Conservation (phyloP, 2,888 invertebrate genomes). For the Sinodicranocentrus sp. region DNA sequence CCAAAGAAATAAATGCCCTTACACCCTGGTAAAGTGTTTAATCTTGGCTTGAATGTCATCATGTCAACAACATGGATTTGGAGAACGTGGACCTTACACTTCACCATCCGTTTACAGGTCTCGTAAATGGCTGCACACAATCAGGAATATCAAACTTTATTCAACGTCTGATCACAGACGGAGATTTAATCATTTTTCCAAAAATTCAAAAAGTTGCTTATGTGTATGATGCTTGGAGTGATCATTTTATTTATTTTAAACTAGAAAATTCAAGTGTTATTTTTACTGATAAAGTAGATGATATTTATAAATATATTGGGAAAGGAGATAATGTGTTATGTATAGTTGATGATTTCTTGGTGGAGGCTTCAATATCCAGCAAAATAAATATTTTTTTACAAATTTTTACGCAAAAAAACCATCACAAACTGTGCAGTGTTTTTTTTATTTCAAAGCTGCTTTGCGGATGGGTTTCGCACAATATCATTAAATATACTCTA, state of each 20-base stretch:
- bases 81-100: not conserved
- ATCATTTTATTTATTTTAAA: not conserved
- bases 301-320: not conserved
- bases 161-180: not conserved
- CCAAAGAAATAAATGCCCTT: not conserved
- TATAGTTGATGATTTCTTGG: not conserved
- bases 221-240: not conserved
- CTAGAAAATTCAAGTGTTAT: not conserved
- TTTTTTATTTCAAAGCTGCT: not conserved
- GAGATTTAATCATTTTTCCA: not conserved
- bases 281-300: not conserved
- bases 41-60: too few relatives aligned
- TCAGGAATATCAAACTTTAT: not conserved
- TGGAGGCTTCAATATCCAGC: not conserved
- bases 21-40: too few relatives aligned
- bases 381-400: not conserved
- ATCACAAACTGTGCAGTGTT: not conserved
- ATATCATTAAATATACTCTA: slow-evolving; percentile 9
- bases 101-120: slow-evolving; percentile 1
- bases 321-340: not conserved
- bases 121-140: not conserved
- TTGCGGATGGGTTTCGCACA: not conserved
- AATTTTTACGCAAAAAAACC: not conserved
- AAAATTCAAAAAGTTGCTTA: not conserved
- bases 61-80: not conserved